Conservation (phyloP, 2,797 vertebrate genomes). For the Liparis tanakae region DNA sequence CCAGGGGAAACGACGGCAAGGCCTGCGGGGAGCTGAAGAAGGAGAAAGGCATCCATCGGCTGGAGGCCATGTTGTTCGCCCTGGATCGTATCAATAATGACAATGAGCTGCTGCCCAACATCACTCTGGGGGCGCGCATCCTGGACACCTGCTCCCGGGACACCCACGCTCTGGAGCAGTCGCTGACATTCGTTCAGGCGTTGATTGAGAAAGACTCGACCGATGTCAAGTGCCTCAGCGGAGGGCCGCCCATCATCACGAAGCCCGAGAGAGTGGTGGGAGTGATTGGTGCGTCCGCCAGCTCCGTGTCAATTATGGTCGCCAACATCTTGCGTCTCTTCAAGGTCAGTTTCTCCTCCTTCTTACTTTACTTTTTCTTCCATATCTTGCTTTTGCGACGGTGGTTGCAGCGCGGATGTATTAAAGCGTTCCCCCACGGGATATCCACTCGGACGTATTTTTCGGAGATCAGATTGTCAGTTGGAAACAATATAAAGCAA, state of each 20-base stretch:
- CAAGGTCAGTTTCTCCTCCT: constrained; percentile 84
- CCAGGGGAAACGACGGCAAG: constrained; percentile 90
- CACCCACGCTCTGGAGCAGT: constrained; percentile 96
- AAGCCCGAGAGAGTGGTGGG: constrained; percentile 94
- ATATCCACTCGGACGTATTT: background rate
- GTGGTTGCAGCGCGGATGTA: constrained; percentile 3
- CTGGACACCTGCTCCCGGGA: constrained; percentile 97
- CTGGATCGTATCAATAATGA: constrained; percentile 97
- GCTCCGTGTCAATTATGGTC: constrained; percentile 98
- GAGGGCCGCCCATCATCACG: constrained; percentile 95
- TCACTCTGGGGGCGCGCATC: constrained; percentile 94
- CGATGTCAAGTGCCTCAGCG: constrained; percentile 93
- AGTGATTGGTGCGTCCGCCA: constrained; percentile 94
- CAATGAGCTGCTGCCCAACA: constrained; percentile 94
- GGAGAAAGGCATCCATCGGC: constrained; percentile 94
- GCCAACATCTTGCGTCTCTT: constrained; percentile 97
- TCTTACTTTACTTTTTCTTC: constrained; percentile 24
- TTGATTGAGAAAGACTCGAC: constrained; percentile 96
- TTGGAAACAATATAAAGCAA: constrained; percentile 10
- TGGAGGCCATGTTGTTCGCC: constrained; percentile 97
- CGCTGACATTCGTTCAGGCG: constrained; percentile 95
- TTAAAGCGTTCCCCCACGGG: background rate
- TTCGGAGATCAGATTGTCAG: background rate
- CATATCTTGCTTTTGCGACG: background rate
- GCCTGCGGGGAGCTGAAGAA: constrained; percentile 97